A percentile compares a stretch with the other conserved stretches of the same genome.
These are phyloP conservation scores for Enteromius viviparus DNA, from an alignment of 2,797 vertebrate species.

Conservation along the genomic window DNA sequence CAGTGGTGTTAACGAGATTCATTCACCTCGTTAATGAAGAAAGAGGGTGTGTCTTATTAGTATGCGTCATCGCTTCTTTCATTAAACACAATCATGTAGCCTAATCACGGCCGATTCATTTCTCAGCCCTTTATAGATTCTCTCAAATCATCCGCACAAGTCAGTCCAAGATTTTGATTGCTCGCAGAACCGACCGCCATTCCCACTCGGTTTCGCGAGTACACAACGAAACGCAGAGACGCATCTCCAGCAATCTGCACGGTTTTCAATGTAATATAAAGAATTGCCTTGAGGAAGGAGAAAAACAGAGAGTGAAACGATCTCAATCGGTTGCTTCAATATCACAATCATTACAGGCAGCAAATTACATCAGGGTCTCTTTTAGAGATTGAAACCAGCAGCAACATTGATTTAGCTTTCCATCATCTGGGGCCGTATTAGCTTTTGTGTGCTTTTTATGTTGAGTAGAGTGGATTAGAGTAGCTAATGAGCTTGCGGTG, in stretches of 20 bases:
- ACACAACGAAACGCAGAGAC: slow-evolving; percentile 33
- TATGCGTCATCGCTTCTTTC: slow-evolving; percentile 66
- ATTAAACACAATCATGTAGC: slow-evolving; percentile 78
- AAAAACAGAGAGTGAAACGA: slow-evolving; percentile 59
- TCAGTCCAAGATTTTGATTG: slow-evolving; percentile 77
- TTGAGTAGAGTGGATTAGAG: slow-evolving; percentile 42
- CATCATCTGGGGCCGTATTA: slow-evolving; percentile 61
- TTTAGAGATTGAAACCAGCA: slow-evolving; percentile 62
- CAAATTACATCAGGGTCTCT: slow-evolving; percentile 64
- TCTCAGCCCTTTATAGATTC: slow-evolving; percentile 71
- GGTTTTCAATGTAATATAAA: slow-evolving; percentile 59
- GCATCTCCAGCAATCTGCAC: slow-evolving; percentile 45
- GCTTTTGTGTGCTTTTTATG: slow-evolving; percentile 55
- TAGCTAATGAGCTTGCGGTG: slow-evolving; percentile 49
- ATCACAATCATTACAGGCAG: slow-evolving; percentile 61
- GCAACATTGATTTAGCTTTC: slow-evolving; percentile 60
- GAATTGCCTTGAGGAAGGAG: slow-evolving; percentile 59
- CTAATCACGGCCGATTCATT: slow-evolving; percentile 80
- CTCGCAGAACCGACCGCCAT: slow-evolving; percentile 68
- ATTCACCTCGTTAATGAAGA: slow-evolving; percentile 48
- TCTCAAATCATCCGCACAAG: slow-evolving; percentile 70
- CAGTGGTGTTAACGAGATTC: slow-evolving; percentile 33
- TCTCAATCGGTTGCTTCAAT: slow-evolving; percentile 59
- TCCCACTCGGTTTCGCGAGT: slow-evolving; percentile 52
- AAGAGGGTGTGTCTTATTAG: slow-evolving; percentile 72